Evolutionary conservation across 2,888 invertebrate species (phyloP).

Genomic region (Synergus umbraculus): DNA sequence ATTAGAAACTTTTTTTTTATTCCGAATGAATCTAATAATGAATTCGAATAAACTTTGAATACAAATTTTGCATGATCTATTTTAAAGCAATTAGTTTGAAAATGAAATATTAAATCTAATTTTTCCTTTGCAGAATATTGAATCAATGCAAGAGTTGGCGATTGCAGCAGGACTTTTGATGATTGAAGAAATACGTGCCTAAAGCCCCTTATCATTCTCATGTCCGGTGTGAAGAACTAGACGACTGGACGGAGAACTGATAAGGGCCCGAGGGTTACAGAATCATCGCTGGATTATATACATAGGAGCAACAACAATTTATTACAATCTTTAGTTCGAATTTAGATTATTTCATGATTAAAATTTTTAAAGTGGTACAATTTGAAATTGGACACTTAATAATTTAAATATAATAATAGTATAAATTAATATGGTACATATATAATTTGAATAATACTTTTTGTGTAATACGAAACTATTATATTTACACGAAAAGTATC

Average conservation of each 20-base stretch:
- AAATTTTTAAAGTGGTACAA: no score
- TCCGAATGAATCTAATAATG: neutral
- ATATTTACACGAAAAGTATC: no score
- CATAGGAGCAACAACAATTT: conserved; percentile 19
- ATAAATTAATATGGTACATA: no score
- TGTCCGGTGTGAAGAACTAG: conserved; percentile 86
- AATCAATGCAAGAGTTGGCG: neutral
- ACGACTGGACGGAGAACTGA: conserved; percentile 99
- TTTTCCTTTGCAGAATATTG: conserved; percentile 13
- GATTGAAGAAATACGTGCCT: conserved; percentile 68
- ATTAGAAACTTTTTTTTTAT: neutral
- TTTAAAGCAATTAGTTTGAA: neutral
- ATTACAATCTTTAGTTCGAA: neutral
- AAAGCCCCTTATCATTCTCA: conserved; percentile 95
- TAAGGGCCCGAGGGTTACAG: conserved; percentile 92
- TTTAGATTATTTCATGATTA: no score
- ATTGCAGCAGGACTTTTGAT: conserved; percentile 27
- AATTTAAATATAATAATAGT: no score
- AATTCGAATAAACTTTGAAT: no score
- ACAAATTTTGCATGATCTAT: neutral
- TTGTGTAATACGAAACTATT: no score
- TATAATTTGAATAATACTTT: no score
- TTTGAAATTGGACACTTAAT: no score
- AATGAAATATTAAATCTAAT: neutral
- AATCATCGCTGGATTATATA: conserved; percentile 71